Evolutionary conservation across 2,888 invertebrate species (phyloP).

Genomic region (Bombylius major): DNA sequence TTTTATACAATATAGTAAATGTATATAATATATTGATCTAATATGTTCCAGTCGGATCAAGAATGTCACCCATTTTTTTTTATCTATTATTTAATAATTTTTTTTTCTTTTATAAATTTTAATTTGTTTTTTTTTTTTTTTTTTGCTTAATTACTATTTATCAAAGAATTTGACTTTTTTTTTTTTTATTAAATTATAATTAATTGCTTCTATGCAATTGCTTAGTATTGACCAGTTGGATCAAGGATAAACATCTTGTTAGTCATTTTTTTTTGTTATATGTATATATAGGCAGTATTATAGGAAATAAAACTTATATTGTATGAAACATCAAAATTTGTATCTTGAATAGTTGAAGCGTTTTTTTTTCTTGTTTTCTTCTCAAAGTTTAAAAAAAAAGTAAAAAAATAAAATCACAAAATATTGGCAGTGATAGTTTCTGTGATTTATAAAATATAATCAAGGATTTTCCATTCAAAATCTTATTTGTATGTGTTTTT

Average conservation of each 20-base stretch:
- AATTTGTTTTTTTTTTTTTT: too few relatives aligned
- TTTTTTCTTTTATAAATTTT: neutral
- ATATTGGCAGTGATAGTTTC: conserved; percentile 4
- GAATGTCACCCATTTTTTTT: conserved; percentile 26
- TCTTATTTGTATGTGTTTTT: neutral
- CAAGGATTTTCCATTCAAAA: neutral
- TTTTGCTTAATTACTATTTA: too few relatives aligned
- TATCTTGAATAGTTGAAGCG: too few relatives aligned
- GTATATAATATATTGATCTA: conserved; percentile 10
- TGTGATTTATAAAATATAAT: neutral
- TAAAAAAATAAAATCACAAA: conserved; percentile 1
- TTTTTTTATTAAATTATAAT: too few relatives aligned
- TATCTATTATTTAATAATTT: neutral
- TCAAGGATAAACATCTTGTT: conserved; percentile 29
- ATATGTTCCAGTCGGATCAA: conserved; percentile 36
- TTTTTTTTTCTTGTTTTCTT: too few relatives aligned
- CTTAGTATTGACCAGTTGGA: conserved; percentile 34
- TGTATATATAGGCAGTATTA: too few relatives aligned
- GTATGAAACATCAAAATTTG: too few relatives aligned
- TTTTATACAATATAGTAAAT: neutral
- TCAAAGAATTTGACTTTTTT: too few relatives aligned
- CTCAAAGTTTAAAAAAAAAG: too few relatives aligned
- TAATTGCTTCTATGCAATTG: neutral
- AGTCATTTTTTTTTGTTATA: conserved; percentile 9
- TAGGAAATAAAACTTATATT: too few relatives aligned